Evolutionary conservation across 37 sponge, comb jelly and placozoan species (phyloP), one percentile per base, ranked within the genome.

Genomic region (Halichondria panicea): DNA sequence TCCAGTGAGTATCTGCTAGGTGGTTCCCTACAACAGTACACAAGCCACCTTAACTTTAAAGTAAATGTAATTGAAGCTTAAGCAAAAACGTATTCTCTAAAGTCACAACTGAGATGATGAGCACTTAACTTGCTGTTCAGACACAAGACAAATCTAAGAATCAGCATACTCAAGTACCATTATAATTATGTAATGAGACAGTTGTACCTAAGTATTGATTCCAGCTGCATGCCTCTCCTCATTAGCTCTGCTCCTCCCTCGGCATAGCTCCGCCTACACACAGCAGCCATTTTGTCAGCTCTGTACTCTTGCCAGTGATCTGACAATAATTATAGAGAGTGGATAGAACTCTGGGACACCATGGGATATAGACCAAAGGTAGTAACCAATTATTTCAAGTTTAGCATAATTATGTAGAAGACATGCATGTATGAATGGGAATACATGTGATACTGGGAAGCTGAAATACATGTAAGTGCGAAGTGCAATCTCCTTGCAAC

Each of bases 291-390:
- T 22, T 39, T 55, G 67, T 89, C 89, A 25, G 89, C 89, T 68
- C 84, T 66, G 40, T 61, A 72, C 79, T 89, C 89, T 64, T 63
- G 79, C 76, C 84, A 75, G 31, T 73, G 79, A 66, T 69, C 89
- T 83, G 66, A 13, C 33, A 3, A 62, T 37, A 37, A 60, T 2
- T 75, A 1, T 22, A 13, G 28, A 5, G 24, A 5, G 30, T 28
- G 30, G 27, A 72, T 4, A 50, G 40, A 27, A 50, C 22, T 32
- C n/a, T 46, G 21, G 24, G n/a, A 70, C 4, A 71, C 13, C 52
- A 48, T 18, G 11, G 52, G 60, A 22, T 8, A 22, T 8, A 43
- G 68, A n/a, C n/a, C n/a, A n/a, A n/a, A n/a, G n/a, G n/a, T n/a
- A n/a, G n/a, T n/a, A n/a, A n/a, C n/a, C n/a, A n/a, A n/a, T n/a